Percentiles rank a stretch among this genome's conserved stretches.
phyloP scores from a whole-genome alignment of 2,888 invertebrate genomes.

The Leuctra nigra region DNA sequence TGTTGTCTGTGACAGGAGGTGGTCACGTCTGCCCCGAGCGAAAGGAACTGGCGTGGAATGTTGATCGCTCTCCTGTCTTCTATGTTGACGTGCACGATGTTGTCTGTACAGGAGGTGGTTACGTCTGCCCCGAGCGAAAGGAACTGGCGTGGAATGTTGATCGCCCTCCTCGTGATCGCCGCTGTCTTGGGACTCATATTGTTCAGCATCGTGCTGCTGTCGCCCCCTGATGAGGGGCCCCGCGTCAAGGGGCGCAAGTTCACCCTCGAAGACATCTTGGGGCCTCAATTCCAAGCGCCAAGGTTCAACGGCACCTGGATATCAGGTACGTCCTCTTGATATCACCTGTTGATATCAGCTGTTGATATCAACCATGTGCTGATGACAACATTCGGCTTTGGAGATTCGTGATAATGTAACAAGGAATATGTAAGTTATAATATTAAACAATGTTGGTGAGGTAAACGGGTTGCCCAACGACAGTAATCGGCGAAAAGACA shows the following conservation, averaged over 20 bases:
- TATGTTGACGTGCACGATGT: too few relatives aligned
- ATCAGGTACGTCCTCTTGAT: slow-evolving; percentile 55
- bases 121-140: slow-evolving; percentile 78
- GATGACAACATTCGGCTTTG: too few relatives aligned
- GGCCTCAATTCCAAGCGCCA: slow-evolving; percentile 37
- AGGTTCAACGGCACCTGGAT: slow-evolving; percentile 75
- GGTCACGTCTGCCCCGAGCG: slow-evolving; percentile 77
- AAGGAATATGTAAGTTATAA: too few relatives aligned
- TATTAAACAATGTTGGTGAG: too few relatives aligned
- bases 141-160: slow-evolving; percentile 93
- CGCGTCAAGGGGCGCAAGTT: slow-evolving; percentile 61
- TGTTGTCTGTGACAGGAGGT: slow-evolving; percentile 77
- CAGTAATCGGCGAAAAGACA: too few relatives aligned
- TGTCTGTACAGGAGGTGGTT: slow-evolving; percentile 70
- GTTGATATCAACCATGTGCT: too few relatives aligned
- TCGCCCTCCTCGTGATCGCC: slow-evolving; percentile 83
- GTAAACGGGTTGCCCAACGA: too few relatives aligned
- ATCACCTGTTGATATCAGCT: too few relatives aligned
- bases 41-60: slow-evolving; percentile 92
- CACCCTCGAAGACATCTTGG: slow-evolving; percentile 54
- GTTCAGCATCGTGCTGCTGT: slow-evolving; percentile 84
- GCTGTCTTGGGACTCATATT: slow-evolving; percentile 84
- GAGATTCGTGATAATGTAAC: too few relatives aligned
- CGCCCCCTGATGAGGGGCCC: slow-evolving; percentile 67
- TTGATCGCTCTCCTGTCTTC: slow-evolving; percentile 81